phyloP scores from a whole-genome alignment of 2,888 invertebrate genomes.

The Rhamnusium bicolor region DNA sequence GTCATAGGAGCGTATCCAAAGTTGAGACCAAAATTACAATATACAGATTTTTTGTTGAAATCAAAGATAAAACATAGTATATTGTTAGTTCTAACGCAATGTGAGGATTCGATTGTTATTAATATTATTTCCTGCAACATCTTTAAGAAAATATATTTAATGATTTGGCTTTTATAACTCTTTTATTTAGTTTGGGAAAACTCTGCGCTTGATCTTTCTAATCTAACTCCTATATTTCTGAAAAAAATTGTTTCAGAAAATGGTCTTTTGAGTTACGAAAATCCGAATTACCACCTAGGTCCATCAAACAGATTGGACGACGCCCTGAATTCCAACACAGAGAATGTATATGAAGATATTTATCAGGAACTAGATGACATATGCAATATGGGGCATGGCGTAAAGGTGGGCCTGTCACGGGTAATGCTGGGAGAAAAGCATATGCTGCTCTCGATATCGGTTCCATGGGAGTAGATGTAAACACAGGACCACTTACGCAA shows the following conservation, averaged over 20 bases:
- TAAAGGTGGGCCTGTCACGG: slow-evolving; percentile 68
- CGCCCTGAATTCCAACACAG: slow-evolving; percentile 78
- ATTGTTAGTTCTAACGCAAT: too few relatives aligned
- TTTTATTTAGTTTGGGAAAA: too few relatives aligned
- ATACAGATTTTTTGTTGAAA: too few relatives aligned
- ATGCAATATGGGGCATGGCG: slow-evolving; percentile 74
- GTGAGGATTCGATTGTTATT: too few relatives aligned
- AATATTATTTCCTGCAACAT: too few relatives aligned
- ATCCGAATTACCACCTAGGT: slow-evolving; percentile 91
- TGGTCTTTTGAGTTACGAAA: slow-evolving; percentile 92
- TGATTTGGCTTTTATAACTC: too few relatives aligned
- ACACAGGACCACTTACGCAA: slow-evolving; percentile 74
- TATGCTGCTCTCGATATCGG: slow-evolving; percentile 80
- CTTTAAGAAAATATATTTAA: too few relatives aligned
- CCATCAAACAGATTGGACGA: slow-evolving; percentile 82
- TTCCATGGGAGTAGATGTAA: slow-evolving; percentile 82
- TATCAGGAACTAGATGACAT: slow-evolving; percentile 78
- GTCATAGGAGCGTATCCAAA: too few relatives aligned
- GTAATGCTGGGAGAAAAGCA: slow-evolving; percentile 73
- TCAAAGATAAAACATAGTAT: too few relatives aligned
- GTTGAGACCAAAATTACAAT: too few relatives aligned
- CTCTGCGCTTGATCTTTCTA: background rate
- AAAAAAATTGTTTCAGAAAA: slow-evolving; percentile 79
- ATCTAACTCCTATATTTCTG: background rate
- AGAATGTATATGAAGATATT: slow-evolving; percentile 80